These are phyloP conservation scores for Spinibarbus caldwelli DNA, from an alignment of 2,797 vertebrate species.

Conservation along the genomic window DNA sequence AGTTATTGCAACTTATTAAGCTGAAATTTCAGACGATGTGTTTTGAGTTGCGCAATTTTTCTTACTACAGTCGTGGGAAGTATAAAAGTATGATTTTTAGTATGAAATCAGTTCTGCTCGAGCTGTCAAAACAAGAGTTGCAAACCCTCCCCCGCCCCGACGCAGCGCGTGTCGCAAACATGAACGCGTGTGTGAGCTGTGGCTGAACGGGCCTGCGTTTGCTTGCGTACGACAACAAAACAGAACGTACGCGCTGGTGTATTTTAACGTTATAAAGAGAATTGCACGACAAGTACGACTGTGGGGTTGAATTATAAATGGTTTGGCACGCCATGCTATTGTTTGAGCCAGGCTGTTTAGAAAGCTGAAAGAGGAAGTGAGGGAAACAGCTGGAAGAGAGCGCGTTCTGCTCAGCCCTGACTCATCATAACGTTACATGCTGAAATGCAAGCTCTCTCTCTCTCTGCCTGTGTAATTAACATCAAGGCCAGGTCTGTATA, in stretches of 20 bases:
- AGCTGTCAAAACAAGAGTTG: conserved; percentile 29
- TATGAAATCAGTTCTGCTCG: conserved; percentile 9
- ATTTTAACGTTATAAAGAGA: too few species aligned
- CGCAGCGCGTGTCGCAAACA: neutral
- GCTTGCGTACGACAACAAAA: neutral
- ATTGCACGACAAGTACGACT: neutral
- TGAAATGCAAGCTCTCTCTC: neutral
- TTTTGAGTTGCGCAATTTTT: neutral
- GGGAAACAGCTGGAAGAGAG: conserved; percentile 41
- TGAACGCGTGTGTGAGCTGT: neutral
- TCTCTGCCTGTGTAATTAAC: neutral
- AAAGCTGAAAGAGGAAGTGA: conserved; percentile 37
- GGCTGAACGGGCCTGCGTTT: neutral
- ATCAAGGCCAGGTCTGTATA: neutral
- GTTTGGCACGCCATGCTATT: neutral
- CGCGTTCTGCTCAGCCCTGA: conserved; percentile 48
- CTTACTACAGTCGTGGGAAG: neutral
- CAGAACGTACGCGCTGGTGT: neutral
- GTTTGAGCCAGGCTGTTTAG: neutral
- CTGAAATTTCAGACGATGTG: too few species aligned
- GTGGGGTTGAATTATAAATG: neutral
- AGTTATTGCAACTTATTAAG: neutral
- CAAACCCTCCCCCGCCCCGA: neutral
- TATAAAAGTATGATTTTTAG: neutral
- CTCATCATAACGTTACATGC: conserved; percentile 40